Evolutionary conservation across 2,888 invertebrate species (phyloP).

Genomic region (Melipona bicolor): DNA sequence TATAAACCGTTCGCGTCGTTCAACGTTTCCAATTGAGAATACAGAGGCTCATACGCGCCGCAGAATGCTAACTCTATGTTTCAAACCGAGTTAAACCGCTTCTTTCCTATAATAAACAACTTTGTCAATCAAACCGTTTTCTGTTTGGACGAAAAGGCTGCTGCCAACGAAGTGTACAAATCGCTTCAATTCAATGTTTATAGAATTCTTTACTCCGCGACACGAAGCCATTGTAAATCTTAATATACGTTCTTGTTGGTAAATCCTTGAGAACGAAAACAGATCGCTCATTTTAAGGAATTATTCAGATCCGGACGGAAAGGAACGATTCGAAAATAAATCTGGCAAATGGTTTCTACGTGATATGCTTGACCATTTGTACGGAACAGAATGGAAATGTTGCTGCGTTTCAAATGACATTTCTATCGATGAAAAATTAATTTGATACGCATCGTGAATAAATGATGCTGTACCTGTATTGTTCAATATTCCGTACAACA

Average conservation of each 20-base stretch:
- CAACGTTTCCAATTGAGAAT: background rate
- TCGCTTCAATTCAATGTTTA: slow-evolving; percentile 5
- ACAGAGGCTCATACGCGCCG: background rate
- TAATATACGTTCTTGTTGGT: background rate
- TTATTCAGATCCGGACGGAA: background rate
- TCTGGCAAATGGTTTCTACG: background rate
- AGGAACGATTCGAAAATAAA: too few species aligned
- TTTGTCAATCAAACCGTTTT: slow-evolving; percentile 24
- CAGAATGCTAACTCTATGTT: background rate
- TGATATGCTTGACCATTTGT: background rate
- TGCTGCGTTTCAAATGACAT: background rate
- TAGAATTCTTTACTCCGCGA: background rate
- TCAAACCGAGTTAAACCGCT: background rate
- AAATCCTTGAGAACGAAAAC: background rate
- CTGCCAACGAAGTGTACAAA: background rate
- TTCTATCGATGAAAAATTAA: background rate
- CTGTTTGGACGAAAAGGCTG: slow-evolving; percentile 10
- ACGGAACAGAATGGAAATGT: background rate
- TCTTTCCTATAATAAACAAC: slow-evolving; percentile 6
- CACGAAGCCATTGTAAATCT: background rate
- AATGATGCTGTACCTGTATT: background rate
- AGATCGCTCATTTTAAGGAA: background rate
- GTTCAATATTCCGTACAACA: background rate
- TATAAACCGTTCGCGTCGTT: background rate
- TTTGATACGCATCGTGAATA: background rate